Evolutionary conservation across 2,113 vertebrate genomes (phyloP), one percentile per base, ranked within the genome.

Genomic region (Aldabrachelys gigantea): DNA sequence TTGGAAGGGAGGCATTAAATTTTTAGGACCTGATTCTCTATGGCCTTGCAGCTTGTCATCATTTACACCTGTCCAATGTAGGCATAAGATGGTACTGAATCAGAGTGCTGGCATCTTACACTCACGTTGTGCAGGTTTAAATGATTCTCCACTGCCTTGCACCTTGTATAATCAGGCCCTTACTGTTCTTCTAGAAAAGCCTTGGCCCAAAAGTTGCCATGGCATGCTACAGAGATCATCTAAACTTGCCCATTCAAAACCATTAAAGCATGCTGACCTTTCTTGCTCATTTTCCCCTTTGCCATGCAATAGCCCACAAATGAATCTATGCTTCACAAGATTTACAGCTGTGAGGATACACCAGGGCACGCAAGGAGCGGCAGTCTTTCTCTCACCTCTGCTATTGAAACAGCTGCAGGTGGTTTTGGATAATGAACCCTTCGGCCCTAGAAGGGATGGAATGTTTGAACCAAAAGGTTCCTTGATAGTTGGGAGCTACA

Each of bases 391-490:
- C 76, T 49, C 75, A 8, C 78, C 80, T 87, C 89, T 53, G 91
- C 89, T 85, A n/a, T 89, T 88, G 53, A 35, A 79, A 65, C 81
- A 89, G 31, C 57, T 25, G 53, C 85, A 81, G 75, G 85, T 92
- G 90, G 13, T 93, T 92, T 87, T 24, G 62, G 41, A 76, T 0
- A 2, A 76, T 1, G 22, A 92, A 78, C 84, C 78, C 72, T 79
- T 95, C 94, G 89, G 87, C 92, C 88, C 82, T 56, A 95, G 84
- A 82, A 88, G 88, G 88, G 90, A 94, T 83, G 92, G 92, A 54
- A 24, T 91, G 31, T 47, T 50, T 44, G 65, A 96, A 95, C 88
- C 91, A 91, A 95, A 91, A 0, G 0, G 87, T 84, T 84, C 82
- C 87, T 72, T 79, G 81, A 91, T 1, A 0, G 72, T 31, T 41